A percentile compares a stretch with the other conserved stretches of the same genome.
Evolutionary conservation across 2,113 vertebrate species (phyloP).

Genomic region (Ageneiosus marmoratus): DNA sequence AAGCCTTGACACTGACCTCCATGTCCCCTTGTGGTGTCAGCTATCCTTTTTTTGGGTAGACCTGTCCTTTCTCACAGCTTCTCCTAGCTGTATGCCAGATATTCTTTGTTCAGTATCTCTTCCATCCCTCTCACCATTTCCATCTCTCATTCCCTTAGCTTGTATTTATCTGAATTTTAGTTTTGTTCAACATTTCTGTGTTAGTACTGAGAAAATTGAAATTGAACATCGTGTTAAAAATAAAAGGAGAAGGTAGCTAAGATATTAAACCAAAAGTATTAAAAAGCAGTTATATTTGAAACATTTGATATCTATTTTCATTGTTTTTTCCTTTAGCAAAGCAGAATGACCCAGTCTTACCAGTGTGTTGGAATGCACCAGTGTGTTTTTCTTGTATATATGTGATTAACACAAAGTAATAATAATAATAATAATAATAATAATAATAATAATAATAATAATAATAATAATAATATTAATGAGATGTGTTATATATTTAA

Average conservation of each 20-base stretch:
- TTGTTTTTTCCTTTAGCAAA: background rate
- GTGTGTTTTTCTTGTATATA: background rate
- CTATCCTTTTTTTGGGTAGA: constrained; percentile 36
- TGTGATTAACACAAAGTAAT: background rate
- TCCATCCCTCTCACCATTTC: background rate
- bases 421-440: too few relatives aligned
- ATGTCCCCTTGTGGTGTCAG: constrained; percentile 43
- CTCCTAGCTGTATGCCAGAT: constrained; percentile 2
- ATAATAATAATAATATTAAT: too few relatives aligned
- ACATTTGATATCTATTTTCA: background rate
- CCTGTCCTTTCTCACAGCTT: constrained; percentile 20
- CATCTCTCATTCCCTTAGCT: background rate
- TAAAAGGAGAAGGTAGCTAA: background rate
- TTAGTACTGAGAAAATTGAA: background rate
- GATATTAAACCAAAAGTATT: background rate
- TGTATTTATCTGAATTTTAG: background rate
- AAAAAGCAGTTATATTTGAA: background rate
- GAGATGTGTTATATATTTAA: background rate
- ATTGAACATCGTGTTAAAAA: background rate
- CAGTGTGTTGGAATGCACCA: too few relatives aligned
- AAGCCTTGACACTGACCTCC: constrained; percentile 45
- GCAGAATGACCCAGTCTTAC: background rate
- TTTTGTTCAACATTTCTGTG: background rate
- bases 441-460: too few relatives aligned
- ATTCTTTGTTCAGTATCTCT: constrained; percentile 31